Conservation (phyloP, 2,797 vertebrate species). For the Falco rusticolus region DNA sequence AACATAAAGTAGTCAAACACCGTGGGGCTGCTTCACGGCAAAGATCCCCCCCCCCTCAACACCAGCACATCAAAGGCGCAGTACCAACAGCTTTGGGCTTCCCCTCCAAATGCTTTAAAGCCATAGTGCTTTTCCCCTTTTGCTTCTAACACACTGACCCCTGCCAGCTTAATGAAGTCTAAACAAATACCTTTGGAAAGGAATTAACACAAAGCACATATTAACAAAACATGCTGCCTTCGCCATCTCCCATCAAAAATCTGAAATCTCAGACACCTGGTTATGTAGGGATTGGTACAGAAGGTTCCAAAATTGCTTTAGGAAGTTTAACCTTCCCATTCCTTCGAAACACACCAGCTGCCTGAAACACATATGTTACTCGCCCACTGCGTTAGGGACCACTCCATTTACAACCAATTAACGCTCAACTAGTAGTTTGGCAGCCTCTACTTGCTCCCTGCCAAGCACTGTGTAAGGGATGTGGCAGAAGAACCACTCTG, state of each 20-base stretch:
- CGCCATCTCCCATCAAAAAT: not conserved
- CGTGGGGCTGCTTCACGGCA: rapidly evolving
- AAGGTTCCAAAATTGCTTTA: not conserved
- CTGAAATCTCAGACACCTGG: rapidly evolving
- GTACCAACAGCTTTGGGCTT: not conserved
- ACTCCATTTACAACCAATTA: not conserved
- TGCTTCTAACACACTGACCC: not conserved
- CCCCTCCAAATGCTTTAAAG: not conserved
- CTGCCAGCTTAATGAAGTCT: not conserved
- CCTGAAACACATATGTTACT: rapidly evolving
- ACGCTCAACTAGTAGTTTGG: not conserved
- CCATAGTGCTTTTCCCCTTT: not conserved
- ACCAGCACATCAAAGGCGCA: not conserved
- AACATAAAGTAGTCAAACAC: not conserved
- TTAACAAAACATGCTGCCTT: not conserved
- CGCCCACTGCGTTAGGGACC: not conserved
- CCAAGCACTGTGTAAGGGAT: rapidly evolving
- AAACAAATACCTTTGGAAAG: not conserved
- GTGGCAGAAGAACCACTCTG: not conserved
- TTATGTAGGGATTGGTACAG: not conserved
- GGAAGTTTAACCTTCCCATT: not conserved
- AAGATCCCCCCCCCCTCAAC: not conserved
- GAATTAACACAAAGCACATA: rapidly evolving
- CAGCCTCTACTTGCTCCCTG: not conserved
- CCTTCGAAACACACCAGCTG: not conserved